These are phyloP conservation scores for Drosophila mercatorum DNA, from an alignment of 2,888 invertebrate genomes.

Conservation along the genomic window DNA sequence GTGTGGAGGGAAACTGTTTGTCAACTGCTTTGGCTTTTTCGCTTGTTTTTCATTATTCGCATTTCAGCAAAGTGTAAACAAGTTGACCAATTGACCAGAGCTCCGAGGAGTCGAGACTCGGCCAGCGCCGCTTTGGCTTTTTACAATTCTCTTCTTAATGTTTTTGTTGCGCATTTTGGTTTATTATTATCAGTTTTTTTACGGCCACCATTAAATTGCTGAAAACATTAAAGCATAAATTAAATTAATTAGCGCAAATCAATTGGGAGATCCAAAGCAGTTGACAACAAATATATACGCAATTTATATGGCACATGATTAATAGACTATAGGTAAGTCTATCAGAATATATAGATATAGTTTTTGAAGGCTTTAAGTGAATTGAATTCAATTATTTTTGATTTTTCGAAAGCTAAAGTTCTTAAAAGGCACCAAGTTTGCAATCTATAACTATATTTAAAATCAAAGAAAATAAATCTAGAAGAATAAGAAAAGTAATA, in stretches of 20 bases:
- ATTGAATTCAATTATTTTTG: not conserved
- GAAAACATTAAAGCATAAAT: constrained; percentile 32
- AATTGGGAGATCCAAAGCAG: constrained; percentile 1
- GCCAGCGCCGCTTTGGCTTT: constrained; percentile 24
- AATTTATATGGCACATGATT: constrained; percentile 1
- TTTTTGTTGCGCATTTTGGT: constrained; percentile 40
- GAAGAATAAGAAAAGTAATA: not conserved
- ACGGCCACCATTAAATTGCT: constrained; percentile 26
- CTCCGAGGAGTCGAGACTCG: not conserved
- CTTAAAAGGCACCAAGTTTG: not conserved
- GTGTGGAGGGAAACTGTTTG: constrained; percentile 20
- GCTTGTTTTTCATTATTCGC: constrained; percentile 15
- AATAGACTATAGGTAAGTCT: constrained; percentile 2
- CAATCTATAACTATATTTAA: not conserved
- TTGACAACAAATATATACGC: not conserved
- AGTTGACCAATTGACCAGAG: constrained; percentile 47
- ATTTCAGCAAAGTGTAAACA: constrained; percentile 53
- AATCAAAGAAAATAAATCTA: not conserved
- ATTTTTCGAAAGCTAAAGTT: not conserved
- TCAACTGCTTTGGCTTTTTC: constrained; percentile 24
- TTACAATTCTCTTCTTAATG: constrained; percentile 42
- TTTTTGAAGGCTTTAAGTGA: not conserved
- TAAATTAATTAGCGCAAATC: constrained; percentile 36
- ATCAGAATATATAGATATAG: not conserved
- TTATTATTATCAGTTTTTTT: constrained; percentile 20